A percentile compares a stretch with the other conserved stretches of the same genome.
Conservation (phyloP, 37 sponge, comb jelly and placozoan species). For the Spongia lamella region DNA sequence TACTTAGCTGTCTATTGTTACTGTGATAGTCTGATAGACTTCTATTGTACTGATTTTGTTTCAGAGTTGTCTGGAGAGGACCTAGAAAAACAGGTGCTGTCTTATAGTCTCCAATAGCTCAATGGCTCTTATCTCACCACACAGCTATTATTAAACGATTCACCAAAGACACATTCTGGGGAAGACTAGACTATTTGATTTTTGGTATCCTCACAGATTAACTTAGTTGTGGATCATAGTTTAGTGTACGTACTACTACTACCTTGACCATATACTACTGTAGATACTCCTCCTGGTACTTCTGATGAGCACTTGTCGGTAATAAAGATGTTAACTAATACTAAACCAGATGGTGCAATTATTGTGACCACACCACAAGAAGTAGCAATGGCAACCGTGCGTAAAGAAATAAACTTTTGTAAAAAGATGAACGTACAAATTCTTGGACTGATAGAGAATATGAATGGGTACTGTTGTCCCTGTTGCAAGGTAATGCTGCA, state of each 20-base stretch:
- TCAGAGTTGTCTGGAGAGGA: conserved; percentile 89
- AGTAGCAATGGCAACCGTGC: conserved; percentile 78
- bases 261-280: conserved; percentile 12
- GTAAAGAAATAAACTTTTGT: conserved; percentile 88
- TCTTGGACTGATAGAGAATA: conserved; percentile 83
- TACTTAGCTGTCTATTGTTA: too few species aligned
- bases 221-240: background rate
- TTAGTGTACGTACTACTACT: background rate
- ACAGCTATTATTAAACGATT: conserved; percentile 77
- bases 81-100: conserved; percentile 78
- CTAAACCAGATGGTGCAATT: conserved; percentile 78
- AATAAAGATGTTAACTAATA: conserved; percentile 69
- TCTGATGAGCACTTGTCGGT: conserved; percentile 92
- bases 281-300: conserved; percentile 88
- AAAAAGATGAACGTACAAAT: conserved; percentile 75
- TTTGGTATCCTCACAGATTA: conserved; percentile 61
- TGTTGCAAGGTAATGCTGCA: conserved; percentile 68
- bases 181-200: conserved; percentile 85
- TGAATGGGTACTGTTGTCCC: conserved; percentile 80
- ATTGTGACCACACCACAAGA: conserved; percentile 91
- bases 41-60: too few species aligned
- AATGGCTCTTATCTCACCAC: background rate
- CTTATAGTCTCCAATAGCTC: background rate
- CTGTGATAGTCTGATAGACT: too few species aligned
- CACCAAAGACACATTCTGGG: conserved; percentile 91